Conservation (phyloP, 2,888 invertebrate genomes). For the Amphipoea oculea region DNA sequence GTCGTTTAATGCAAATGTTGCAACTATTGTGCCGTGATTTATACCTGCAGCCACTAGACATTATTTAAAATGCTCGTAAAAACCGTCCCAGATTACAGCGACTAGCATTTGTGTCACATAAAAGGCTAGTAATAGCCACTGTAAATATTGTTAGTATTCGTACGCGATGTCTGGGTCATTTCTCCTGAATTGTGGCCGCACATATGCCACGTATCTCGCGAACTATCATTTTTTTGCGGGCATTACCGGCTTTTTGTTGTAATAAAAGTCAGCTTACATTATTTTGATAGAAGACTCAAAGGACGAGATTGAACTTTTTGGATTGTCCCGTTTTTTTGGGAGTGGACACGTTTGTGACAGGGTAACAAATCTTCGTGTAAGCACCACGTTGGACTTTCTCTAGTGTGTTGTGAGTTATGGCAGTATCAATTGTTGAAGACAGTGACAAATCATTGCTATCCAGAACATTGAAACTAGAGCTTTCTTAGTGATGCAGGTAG, state of each 20-base stretch:
- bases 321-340: conserved; percentile 48
- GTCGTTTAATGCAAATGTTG: conserved; percentile 80
- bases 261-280: conserved; percentile 67
- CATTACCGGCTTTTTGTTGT: conserved; percentile 63
- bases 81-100: conserved; percentile 78
- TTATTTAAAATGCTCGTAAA: conserved; percentile 82
- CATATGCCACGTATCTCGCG: conserved; percentile 64
- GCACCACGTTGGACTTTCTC: conserved; percentile 27
- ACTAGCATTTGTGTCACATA: conserved; percentile 78
- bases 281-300: conserved; percentile 58
- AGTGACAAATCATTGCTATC: conserved; percentile 54
- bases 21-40: conserved; percentile 80
- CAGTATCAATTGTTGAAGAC: conserved; percentile 52
- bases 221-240: conserved; percentile 62
- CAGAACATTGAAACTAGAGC: conserved; percentile 55
- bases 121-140: conserved; percentile 75
- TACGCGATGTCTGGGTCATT: conserved; percentile 70
- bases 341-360: conserved; percentile 45
- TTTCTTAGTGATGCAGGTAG: conserved; percentile 40
- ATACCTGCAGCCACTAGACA: conserved; percentile 74
- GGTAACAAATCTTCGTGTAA: conserved; percentile 38
- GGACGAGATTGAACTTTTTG: conserved; percentile 65
- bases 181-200: conserved; percentile 71
- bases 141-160: conserved; percentile 78
- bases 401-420: conserved; percentile 48